Evolutionary conservation across 2,797 vertebrate species (phyloP), one percentile per base, ranked within the genome.

Genomic region (Enteromius radiatus): DNA sequence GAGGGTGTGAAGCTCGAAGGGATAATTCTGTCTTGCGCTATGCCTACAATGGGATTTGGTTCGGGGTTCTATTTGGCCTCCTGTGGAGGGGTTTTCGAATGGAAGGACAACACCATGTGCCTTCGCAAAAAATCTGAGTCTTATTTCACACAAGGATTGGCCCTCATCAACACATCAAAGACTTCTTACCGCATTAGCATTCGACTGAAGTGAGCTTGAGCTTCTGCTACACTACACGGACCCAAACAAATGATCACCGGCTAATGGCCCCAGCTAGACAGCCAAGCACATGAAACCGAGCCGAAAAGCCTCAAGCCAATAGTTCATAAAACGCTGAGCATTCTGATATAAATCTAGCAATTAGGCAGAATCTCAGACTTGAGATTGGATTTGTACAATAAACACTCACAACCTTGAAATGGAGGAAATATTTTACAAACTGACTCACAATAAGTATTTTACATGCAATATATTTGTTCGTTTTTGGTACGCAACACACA

Each of bases 1-100:
- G 87, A 90, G 88, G 90, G 90, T 90, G 89, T 90, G 91, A 91
- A 85, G 82, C 90, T 89, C 91, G 87, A 85, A 91, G 88, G 87
- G 91, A 92, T 92, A 90, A 93, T 92, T 91, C 88, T 91, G 88
- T 91, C 90, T 89, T 89, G 91, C 92, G 89, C 90, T 87, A 84
- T 36, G 36, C 84, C 84, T 77, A 84, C 61, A 74, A 69, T 81
- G 74, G 75, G 81, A 78, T 83, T 86, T 85, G 81, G 59, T 63
- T 85, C 80, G 64, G 33, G 11, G 49, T 76, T 82, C 73, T 75
- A 19, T 86, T 74, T 86, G 64, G 41, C 61, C 54, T 78, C 78
- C 79, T 73, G 69, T 59, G 36, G 59, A 49, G 49, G 70, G 14
- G 38, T 63, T 81, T 38, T 77, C 7, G 59, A 77, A 80, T 70